Evolutionary conservation across 92 coral and sea anemone genomes (phyloP).

Genomic region (Virgularia gustaviana): DNA sequence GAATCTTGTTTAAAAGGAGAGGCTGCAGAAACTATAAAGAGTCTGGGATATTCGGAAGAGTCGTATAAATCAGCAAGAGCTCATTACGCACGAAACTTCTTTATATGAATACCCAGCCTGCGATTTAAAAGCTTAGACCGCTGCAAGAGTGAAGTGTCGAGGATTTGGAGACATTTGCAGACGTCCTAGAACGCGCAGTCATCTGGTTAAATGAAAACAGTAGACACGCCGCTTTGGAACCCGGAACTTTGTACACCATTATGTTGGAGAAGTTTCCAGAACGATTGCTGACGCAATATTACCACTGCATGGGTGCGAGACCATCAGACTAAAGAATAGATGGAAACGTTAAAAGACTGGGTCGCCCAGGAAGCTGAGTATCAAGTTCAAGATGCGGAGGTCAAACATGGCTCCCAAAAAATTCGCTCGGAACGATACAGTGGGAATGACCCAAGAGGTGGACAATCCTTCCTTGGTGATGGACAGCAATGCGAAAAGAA

Average conservation of each 20-base stretch:
- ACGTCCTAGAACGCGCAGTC: constrained; percentile 55
- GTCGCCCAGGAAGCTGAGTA: constrained; percentile 58
- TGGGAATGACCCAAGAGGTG: neutral
- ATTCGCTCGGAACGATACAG: neutral
- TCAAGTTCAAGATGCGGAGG: constrained; percentile 57
- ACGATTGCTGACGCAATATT: constrained; percentile 40
- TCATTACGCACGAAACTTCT: constrained; percentile 39
- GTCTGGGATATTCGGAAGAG: constrained; percentile 55
- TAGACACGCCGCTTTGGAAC: constrained; percentile 45
- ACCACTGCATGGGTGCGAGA: constrained; percentile 44
- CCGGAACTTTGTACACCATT: constrained; percentile 53
- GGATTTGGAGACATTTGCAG: constrained; percentile 61
- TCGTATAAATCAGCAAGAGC: constrained; percentile 50
- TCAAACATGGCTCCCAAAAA: constrained; percentile 46
- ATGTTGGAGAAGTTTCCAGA: constrained; percentile 58
- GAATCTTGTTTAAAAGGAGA: constrained; percentile 56
- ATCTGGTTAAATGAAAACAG: constrained; percentile 47
- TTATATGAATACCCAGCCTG: constrained; percentile 48
- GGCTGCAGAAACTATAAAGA: constrained; percentile 52
- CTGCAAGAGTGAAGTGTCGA: constrained; percentile 50
- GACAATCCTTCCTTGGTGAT: constrained; percentile 8
- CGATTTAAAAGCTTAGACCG: constrained; percentile 44
- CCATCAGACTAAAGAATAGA: constrained; percentile 38
- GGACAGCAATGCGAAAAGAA: constrained; percentile 14
- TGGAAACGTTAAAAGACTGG: constrained; percentile 55